A percentile compares a stretch with the other conserved stretches of the same genome.
Evolutionary conservation across 2,797 vertebrate genomes (phyloP).

Genomic region (Vultur gryphus): DNA sequence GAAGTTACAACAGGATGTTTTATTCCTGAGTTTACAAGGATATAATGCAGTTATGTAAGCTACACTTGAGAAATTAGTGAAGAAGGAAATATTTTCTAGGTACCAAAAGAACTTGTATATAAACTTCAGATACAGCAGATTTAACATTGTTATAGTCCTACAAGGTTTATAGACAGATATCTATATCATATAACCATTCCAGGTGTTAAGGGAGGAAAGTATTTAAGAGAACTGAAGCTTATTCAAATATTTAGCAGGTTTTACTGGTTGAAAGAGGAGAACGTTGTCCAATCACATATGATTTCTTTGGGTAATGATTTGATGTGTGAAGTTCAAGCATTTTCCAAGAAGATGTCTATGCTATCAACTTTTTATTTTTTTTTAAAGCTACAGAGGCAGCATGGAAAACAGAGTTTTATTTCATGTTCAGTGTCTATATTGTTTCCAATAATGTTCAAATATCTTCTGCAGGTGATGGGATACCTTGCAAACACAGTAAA

Average conservation of each 20-base stretch:
- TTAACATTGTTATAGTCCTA: background rate
- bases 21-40: background rate
- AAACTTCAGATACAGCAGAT: background rate
- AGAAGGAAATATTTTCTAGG: background rate
- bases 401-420: background rate
- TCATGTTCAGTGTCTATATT: background rate
- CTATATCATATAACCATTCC: background rate
- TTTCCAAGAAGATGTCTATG: background rate
- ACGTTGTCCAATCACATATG: background rate
- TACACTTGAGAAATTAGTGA: slow-evolving; percentile 7
- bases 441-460: background rate
- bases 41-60: background rate
- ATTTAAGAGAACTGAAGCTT: background rate
- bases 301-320: background rate
- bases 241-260: background rate
- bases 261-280: background rate
- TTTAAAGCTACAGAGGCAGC: background rate
- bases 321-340: background rate
- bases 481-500: background rate
- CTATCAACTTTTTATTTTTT: background rate
- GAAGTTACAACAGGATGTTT: background rate
- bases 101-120: background rate
- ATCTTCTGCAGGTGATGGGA: background rate
- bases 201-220: background rate
- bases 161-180: background rate